Conservation (phyloP, 2,888 invertebrate genomes). For the Polydrusus tereticollis region DNA sequence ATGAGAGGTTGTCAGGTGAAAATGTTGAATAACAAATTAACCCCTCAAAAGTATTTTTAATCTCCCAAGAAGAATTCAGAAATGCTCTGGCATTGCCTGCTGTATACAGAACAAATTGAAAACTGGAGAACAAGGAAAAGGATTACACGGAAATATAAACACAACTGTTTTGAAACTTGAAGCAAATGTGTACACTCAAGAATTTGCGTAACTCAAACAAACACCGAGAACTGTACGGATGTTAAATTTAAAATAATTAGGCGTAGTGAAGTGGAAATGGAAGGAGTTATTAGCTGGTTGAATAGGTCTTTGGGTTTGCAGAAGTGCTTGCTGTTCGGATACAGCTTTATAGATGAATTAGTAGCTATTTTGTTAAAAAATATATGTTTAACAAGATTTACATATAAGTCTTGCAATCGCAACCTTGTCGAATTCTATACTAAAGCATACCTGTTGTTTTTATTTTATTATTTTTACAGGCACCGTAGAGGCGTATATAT, state of each 20-base stretch:
- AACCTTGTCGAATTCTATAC: too few relatives aligned
- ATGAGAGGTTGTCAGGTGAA: too few relatives aligned
- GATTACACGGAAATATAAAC: constrained; percentile 37
- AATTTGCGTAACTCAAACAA: constrained; percentile 43
- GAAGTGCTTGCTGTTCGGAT: not conserved
- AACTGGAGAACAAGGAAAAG: constrained; percentile 29
- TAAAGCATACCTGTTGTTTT: too few relatives aligned
- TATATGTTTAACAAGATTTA: too few relatives aligned
- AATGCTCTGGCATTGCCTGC: not conserved
- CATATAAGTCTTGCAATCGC: too few relatives aligned
- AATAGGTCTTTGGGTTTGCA: not conserved
- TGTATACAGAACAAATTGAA: constrained; percentile 10
- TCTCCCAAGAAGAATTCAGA: not conserved
- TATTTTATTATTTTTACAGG: not conserved
- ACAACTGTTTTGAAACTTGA: constrained; percentile 40
- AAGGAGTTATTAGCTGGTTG: constrained; percentile 11
- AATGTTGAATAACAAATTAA: too few relatives aligned
- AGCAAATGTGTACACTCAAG: constrained; percentile 36
- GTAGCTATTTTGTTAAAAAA: too few relatives aligned
- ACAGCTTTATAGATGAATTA: too few relatives aligned
- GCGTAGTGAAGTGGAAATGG: constrained; percentile 27
- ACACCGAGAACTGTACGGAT: constrained; percentile 21
- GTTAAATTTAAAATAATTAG: constrained; percentile 35
- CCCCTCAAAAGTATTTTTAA: not conserved
- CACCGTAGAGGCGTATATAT: constrained; percentile 32